Evolutionary conservation across 2,888 invertebrate genomes (phyloP), one percentile per base, ranked within the genome.

Genomic region (Morinoia aosen): DNA sequence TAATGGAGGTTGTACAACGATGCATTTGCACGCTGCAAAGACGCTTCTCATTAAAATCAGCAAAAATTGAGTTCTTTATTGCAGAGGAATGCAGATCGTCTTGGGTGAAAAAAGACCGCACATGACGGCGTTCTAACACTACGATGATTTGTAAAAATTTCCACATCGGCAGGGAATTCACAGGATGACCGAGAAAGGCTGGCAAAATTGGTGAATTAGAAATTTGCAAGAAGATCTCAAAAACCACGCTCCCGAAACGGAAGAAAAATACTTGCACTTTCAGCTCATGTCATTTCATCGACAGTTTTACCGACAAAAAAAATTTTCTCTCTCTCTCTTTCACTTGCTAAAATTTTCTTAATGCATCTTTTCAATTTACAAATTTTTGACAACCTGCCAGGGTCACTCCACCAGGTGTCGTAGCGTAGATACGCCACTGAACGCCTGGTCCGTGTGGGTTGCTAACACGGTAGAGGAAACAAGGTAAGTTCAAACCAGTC

Each of bases 61-160:
- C 10, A 33, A 33, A 76, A 76, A 76, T 3, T 76, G 76, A 76
- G 76, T 33, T 33, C 2, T 33, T 76, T 76, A 76, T 76, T 33
- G 76, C 76, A 19, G 76, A 76, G 7, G 33, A 76, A 76, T 33
- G 76, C 33, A 33, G 33, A 76, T 33, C 19, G 25, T 76, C 76
- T 33, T 76, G 19, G 76, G 33, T 76, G 90, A 14, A 39, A 90
- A 40, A 90, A 90, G 39, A 48, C 90, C 90, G 39, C 39, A 57
- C 56, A 57, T 33, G 93, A 56, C n/a, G 57, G 57, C 57, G 19
- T 33, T 57, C 58, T 93, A 93, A 93, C 90, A 25, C 93, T 93
- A 93, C 93, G n/a, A 93, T 33, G 90, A 90, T 40, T 90, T 19
- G 93, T 93, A 93, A 93, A 93, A 93, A 93, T 93, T 16, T 93